phyloP scores from a whole-genome alignment of 2,113 vertebrate genomes.

The Pteruthius melanotis region DNA sequence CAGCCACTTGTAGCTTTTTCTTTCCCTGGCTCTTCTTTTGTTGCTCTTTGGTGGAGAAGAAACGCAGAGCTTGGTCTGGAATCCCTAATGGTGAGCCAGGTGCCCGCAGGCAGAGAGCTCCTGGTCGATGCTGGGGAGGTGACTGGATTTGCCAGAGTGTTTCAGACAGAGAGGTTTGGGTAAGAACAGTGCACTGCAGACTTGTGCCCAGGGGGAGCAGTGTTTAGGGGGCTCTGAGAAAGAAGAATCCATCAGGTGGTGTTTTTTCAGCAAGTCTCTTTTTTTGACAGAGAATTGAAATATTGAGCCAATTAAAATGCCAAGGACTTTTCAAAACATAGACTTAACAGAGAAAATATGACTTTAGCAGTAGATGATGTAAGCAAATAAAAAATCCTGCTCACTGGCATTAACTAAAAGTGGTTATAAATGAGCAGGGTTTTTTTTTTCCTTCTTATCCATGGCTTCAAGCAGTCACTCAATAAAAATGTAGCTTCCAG shows the following conservation, averaged over 20 bases:
- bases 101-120: background rate
- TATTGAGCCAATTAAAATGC: background rate
- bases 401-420: background rate
- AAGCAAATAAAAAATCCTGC: background rate
- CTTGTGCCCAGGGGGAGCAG: background rate
- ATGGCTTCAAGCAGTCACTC: background rate
- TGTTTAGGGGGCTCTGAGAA: background rate
- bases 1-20: background rate
- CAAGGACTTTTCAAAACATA: background rate
- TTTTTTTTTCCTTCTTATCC: background rate
- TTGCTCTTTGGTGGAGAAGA: background rate
- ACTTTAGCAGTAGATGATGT: background rate
- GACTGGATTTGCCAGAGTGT: background rate
- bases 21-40: background rate
- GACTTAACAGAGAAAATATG: background rate
- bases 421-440: background rate
- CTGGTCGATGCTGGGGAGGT: rapidly evolving
- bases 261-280: background rate
- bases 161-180: background rate
- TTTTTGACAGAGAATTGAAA: background rate
- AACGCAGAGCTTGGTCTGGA: background rate
- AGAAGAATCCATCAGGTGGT: background rate
- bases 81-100: background rate
- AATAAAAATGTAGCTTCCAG: background rate
- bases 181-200: background rate